Percentiles rank a stretch among this genome's conserved stretches.
phyloP scores from a whole-genome alignment of 2,797 vertebrate species.

The Takifugu ocellatus region DNA sequence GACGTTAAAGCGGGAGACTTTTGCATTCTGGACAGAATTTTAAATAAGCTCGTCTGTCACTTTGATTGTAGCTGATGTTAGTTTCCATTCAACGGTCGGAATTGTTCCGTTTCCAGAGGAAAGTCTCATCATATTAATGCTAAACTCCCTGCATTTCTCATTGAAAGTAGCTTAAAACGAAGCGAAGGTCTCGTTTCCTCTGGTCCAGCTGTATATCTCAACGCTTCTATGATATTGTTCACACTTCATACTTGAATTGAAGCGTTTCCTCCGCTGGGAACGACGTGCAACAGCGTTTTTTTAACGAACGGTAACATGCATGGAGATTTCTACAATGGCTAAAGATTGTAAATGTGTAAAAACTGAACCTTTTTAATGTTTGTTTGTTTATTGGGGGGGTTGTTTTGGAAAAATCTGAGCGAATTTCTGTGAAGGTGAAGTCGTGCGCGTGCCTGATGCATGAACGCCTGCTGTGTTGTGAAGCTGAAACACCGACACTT shows the following conservation, averaged over 20 bases:
- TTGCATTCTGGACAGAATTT: no score
- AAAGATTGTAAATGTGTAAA: conserved; percentile 85
- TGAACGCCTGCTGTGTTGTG: conserved; percentile 75
- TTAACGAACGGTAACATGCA: conserved; percentile 24
- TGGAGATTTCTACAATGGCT: conserved; percentile 58
- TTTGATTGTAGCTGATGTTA: neutral
- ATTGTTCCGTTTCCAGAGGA: conserved; percentile 22
- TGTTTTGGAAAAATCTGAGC: conserved; percentile 78
- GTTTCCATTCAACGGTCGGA: conserved; percentile 13
- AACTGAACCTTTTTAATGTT: conserved; percentile 61
- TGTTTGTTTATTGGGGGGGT: no score
- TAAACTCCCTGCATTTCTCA: conserved; percentile 26
- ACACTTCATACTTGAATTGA: neutral
- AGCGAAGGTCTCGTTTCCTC: neutral
- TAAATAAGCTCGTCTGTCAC: no score
- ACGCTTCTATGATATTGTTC: neutral
- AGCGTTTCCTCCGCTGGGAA: conserved; percentile 27
- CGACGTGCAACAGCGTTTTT: conserved; percentile 11
- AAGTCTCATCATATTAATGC: conserved; percentile 52
- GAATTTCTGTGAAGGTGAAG: conserved; percentile 60
- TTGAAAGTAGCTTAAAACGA: conserved; percentile 7
- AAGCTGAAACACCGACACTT: conserved; percentile 73
- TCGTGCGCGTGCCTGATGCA: conserved; percentile 61
- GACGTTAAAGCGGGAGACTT: no score
- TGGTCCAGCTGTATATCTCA: neutral